Evolutionary conservation across 2,888 invertebrate genomes (phyloP), one percentile per base, ranked within the genome.

Genomic region (Galerucella pusilla): DNA sequence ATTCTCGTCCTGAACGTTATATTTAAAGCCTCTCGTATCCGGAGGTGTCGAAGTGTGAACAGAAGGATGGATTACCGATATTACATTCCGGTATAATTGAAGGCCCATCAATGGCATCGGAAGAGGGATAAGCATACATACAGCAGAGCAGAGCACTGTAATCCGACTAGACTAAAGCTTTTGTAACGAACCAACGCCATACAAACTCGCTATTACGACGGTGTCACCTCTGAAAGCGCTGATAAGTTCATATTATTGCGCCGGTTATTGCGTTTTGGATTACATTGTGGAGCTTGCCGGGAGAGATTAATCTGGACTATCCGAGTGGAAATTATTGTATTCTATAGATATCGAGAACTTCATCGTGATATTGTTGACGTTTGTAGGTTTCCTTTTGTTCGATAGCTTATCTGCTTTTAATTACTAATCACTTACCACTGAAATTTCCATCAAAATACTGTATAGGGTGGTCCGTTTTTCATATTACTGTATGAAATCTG

Each of bases 31-130:
- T 60, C 68, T 45, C 71, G 65, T 65, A 46, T 65, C 54, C 66
- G 68, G 49, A 80, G 80, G 77, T 80, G 78, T 76, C 76, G 80
- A 78, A 70, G 74, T 78, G 78, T 76, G 78, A 78, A 80, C 77
- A 78, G 76, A 76, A 76, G 80, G 83, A 80, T 81, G 83, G 86
- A 86, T 86, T 86, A 86, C 85, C 81, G 85, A 86, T 86, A 86
- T 86, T 86, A 86, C 86, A 81, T 84, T 84, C 85, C 80, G 80
- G 82, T 82, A 84, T 85, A 86, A 86, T 86, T 86, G 86, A 85
- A 66, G 84, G 82, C 77, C 82, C 84, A 81, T 86, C 86, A 86
- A 86, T 85, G 81, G 84, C 81, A 75, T 74, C 77, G 74, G 69
- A 72, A 79, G 77, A 77, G 79, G 80, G 82, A 82, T 82, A 80